Base-by-base conservation (phyloP, 2,113 vertebrate genomes). In the Lates calcarifer region DNA sequence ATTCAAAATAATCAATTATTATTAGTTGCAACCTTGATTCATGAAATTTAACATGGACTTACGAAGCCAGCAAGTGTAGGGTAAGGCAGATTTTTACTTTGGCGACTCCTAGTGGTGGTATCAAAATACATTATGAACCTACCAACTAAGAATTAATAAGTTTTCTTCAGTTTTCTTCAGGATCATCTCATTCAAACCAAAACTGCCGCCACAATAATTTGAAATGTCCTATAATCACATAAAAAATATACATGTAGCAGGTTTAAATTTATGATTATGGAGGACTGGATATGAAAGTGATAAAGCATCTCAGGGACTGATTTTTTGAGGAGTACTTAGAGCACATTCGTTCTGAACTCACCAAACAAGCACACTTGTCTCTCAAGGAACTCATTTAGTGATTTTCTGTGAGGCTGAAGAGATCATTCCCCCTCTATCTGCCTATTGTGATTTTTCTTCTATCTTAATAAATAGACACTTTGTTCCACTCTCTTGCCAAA, bases 391-490 rank as follows among this genome's bases (percentile, higher is more conserved):
- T 77, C 24, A 57, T 82, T 66, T 60, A 49, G 43, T 56, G 62
- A 75, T 85, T 76, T 82, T 35, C 35, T 61, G 37, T 72, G 28
- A 57, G 47, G 28, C 55, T 74, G 63, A 61, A 79, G 22, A 68
- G 56, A 77, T 79, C 9, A 0, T 70, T 85, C 61, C 18, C 29
- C 11, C 33, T 62, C 24, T 53, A 17, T 65, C 35, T 53, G 24
- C 6, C n/a, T 29, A 49, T 55, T 73, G 11, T 60, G 6, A 11
- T 66, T 77, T 79, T 51, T 66, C 18, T 14, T 56, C 55, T 49
- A 26, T 63, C 15, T 56, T 81, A 68, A 71, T 70, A 83, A 83
- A 82, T 4, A 61, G 22, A 78, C 37, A 29, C 53, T 87, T 86
- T 76, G n/a, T 81, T 82, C 20, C 17, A 58, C 20, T 45, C 51